These are phyloP conservation scores for Lophotis ruficrista DNA, from an alignment of 2,113 vertebrate genomes.

Conservation along the genomic window DNA sequence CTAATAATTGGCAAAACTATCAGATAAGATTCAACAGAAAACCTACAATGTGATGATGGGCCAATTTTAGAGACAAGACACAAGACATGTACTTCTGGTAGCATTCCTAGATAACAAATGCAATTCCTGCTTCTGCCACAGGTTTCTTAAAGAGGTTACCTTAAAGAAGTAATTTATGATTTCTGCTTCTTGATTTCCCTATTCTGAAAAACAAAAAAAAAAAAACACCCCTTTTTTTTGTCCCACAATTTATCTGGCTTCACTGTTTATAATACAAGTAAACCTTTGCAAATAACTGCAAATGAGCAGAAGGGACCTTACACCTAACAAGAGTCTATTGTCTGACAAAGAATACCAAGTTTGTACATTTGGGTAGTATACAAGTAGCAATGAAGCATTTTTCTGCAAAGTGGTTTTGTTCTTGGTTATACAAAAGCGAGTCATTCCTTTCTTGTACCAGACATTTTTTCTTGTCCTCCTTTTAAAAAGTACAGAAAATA, in stretches of 20 bases:
- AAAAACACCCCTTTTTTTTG: not conserved
- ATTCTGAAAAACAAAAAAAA: not conserved
- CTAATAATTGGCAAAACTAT: conserved; percentile 1
- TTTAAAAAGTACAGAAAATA: not conserved
- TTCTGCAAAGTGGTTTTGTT: not conserved
- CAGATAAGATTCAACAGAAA: conserved; percentile 26
- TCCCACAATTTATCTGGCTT: not conserved
- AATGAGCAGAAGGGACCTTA: not conserved
- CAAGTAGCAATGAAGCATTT: not conserved
- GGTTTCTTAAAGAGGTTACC: not conserved
- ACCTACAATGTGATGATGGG: conserved; percentile 23
- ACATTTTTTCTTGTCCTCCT: not conserved
- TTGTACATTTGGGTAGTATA: not conserved
- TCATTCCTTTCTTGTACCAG: not conserved
- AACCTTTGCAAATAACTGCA: not conserved
- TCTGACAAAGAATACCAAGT: not conserved
- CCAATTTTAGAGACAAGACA: not conserved
- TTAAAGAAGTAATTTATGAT: not conserved
- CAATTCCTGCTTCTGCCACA: not conserved
- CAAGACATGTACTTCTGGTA: not conserved
- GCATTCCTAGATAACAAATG: not conserved
- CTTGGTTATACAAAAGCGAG: not conserved
- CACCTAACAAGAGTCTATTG: not conserved
- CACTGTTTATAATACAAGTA: not conserved
- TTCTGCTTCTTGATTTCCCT: not conserved